Evolutionary conservation across 2,888 invertebrate genomes (phyloP), one percentile per base, ranked within the genome.

Genomic region (Clistopyga incitator): DNA sequence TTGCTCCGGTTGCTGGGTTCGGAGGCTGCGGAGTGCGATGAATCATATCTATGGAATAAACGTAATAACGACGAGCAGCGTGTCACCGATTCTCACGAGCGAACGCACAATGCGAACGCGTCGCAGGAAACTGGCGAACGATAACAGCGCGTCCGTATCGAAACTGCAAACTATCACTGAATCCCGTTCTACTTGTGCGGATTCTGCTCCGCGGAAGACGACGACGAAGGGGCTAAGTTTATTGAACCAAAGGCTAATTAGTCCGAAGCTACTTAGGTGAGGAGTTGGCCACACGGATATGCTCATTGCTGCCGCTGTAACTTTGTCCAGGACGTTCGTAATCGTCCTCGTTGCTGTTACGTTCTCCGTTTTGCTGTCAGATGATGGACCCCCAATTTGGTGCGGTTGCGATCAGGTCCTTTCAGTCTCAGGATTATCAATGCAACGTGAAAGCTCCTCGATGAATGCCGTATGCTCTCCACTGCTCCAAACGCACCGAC

Each of bases 191-290:
- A 47, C 42, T 68, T 38, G 42, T 29, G 45, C 42, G n/a, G 50
- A 13, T 67, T 52, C n/a, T n/a, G 8, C 78, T 38, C 29, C 8
- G 23, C 20, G 52, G 47, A 77, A 65, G 71, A 65, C 52, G 56
- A 65, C 72, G 47, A 77, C 54, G 23, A 23, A 13, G 42, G 72
- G 34, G 42, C 59, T 78, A 86, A 86, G 87, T 88, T 88, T 85
- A 84, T 79, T 84, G 83, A 74, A 68, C 71, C 81, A 72, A 81
- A 75, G 76, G 78, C 84, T 88, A 88, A 88, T 88, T 88, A 84
- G 85, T 81, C 80, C 82, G 82, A 85, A 70, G 80, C 59, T 68
- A 59, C 47, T 38, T n/a, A 45, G n/a, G 29, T 25, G 59, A 34
- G 45, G 50, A 67, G 25, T 78, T 76, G 81, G 84, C 84, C 79